Percentiles rank a stretch among this genome's conserved stretches.
phyloP scores from a whole-genome alignment of 2,113 vertebrate species.

The Symphodus melops region DNA sequence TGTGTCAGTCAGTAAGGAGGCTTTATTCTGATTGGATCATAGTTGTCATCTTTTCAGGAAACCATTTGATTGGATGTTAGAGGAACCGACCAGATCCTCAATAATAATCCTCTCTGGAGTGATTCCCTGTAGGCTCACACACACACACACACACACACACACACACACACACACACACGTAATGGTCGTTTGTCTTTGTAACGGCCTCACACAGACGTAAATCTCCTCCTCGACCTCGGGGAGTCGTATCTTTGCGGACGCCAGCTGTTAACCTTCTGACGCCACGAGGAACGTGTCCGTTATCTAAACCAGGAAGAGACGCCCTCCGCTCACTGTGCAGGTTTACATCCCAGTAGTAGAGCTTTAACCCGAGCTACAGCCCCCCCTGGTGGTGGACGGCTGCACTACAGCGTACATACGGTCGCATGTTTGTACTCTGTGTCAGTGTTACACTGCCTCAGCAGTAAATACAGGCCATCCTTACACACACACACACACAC shows the following conservation, averaged over 20 bases:
- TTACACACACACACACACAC: not conserved
- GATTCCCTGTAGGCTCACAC: constrained; percentile 35
- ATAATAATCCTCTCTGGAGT: constrained; percentile 56
- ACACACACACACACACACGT: not conserved
- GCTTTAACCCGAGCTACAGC: too few species aligned
- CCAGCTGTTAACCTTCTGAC: not conserved
- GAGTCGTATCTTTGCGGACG: not conserved
- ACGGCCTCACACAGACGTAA: not conserved
- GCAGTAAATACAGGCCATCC: constrained; percentile 34
- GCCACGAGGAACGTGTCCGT: too few species aligned
- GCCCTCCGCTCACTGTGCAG: too few species aligned
- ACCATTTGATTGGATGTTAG: constrained; percentile 50
- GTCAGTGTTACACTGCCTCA: constrained; percentile 64
- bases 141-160: not conserved
- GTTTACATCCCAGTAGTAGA: too few species aligned
- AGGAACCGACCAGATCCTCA: constrained; percentile 43
- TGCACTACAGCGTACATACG: not conserved
- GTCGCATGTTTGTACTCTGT: constrained; percentile 36
- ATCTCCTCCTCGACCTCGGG: not conserved
- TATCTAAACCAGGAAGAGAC: too few species aligned
- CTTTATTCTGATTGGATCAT: constrained; percentile 57
- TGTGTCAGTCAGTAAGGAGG: constrained; percentile 19
- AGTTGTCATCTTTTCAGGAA: constrained; percentile 28
- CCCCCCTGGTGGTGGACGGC: too few species aligned
- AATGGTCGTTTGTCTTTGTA: not conserved